Base-by-base conservation (phyloP, 2,113 vertebrate genomes). In the Microtus ochrogaster region DNA sequence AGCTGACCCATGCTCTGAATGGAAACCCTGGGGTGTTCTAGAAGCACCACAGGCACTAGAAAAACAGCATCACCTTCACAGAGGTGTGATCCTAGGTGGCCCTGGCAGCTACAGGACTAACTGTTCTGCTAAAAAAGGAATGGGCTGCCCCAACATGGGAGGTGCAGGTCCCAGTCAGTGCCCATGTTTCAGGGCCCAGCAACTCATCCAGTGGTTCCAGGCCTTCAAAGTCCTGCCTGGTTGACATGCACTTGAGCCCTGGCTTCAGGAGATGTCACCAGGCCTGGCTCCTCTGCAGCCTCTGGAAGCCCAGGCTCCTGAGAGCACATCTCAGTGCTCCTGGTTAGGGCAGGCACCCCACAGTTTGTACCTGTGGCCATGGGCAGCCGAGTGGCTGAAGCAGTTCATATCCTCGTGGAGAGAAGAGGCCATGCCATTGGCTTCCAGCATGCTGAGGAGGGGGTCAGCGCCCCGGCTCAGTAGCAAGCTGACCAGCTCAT, bases 321-420 rank as follows among this genome's bases (percentile, higher is more conserved):
- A 11, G 77, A 47, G 92, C 52, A 41, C 10, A 21, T 13, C 4
- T 81, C 10, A 0, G 41, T 3, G 47, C 22, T 63, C 49, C 5
- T 0, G 44, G 30, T 77, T 70, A 0, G 36, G 41, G 5, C 19
- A 39, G 92, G 52, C 33, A 19, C 9, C 52, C 63, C 0, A 0
- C 10, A 24, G 55, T 17, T 8, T 70, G 72, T 96, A 99, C 99
- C 99, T 99, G 99, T 99, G 99, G 90, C 99, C 99, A 0, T 99
- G 99, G 28, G 99, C 99, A 0, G 99, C 99, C 0, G 99, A 99
- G 58, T 99, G 99, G 95, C 99, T 99, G 98, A 99, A 99, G 98
- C 99, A 99, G 95, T 99, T 99, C 99, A 99, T 99, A 41, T 99
- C 99, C 95, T 99, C 99, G 0, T 99, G 99, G 4, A 99, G 99